phyloP scores from a whole-genome alignment of 2,113 vertebrate genomes.

The Macquaria australasica region DNA sequence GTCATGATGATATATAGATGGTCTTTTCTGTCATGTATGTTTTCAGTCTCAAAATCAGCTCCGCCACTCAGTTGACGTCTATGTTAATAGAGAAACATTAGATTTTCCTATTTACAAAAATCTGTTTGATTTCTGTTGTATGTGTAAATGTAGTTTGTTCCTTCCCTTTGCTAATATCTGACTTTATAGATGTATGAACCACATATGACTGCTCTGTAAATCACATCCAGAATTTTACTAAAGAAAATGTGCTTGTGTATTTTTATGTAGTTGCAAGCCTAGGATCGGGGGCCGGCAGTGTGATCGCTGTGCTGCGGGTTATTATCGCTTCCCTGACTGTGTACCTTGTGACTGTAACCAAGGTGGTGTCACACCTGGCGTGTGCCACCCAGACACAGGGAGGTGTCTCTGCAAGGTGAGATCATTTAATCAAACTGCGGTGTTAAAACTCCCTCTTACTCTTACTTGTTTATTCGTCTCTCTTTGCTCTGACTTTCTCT shows the following conservation, averaged over 20 bases:
- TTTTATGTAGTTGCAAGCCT: constrained; percentile 88
- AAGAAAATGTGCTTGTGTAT: not conserved
- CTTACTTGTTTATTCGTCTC: not conserved
- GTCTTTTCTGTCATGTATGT: constrained; percentile 1
- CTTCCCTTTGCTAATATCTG: not conserved
- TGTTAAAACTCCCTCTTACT: not conserved
- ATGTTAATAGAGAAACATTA: not conserved
- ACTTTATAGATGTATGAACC: not conserved
- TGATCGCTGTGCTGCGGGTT: constrained; percentile 89
- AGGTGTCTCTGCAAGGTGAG: constrained; percentile 94
- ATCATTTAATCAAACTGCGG: not conserved
- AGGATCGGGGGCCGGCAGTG: constrained; percentile 89
- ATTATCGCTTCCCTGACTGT: constrained; percentile 90
- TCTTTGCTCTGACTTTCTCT: constrained; percentile 33
- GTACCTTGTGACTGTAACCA: constrained; percentile 87
- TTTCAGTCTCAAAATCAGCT: not conserved
- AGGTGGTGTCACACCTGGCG: constrained; percentile 83
- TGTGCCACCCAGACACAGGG: constrained; percentile 90
- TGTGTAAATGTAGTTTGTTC: not conserved
- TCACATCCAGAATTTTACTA: not conserved
- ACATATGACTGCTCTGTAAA: not conserved
- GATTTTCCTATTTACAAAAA: not conserved
- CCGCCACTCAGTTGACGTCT: not conserved
- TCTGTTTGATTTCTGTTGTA: not conserved
- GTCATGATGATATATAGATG: not conserved